Evolutionary conservation across 2,888 invertebrate species (phyloP).

Genomic region (Coleophora flavipennella): DNA sequence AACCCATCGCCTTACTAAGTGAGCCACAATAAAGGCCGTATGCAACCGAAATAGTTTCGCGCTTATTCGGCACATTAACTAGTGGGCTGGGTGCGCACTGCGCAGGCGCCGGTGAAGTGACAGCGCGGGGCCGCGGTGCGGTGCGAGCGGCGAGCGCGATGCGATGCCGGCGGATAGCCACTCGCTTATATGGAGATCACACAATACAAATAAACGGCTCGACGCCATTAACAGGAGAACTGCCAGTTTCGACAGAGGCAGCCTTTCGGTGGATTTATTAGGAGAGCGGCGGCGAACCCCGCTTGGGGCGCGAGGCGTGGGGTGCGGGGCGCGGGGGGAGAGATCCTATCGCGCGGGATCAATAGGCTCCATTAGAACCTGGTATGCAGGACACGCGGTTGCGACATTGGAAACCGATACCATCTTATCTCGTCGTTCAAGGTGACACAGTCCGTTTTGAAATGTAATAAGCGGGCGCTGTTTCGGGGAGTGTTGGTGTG

Average conservation of each 20-base stretch:
- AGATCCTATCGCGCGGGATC: constrained; percentile 13
- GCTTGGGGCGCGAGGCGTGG: neutral
- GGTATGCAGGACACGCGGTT: constrained; percentile 4
- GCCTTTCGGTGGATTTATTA: constrained; percentile 13
- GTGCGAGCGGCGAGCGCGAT: neutral
- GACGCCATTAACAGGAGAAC: constrained; percentile 11
- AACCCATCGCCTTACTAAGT: no score
- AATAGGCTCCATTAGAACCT: constrained; percentile 12
- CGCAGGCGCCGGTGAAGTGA: neutral
- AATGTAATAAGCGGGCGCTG: no score
- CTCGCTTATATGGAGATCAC: constrained; percentile 2
- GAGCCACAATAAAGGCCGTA: no score
- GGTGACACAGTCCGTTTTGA: constrained; percentile 8
- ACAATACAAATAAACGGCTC: constrained; percentile 8
- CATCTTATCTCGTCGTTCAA: constrained; percentile 11
- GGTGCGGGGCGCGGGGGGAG: neutral
- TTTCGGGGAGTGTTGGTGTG: no score
- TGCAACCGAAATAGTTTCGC: no score
- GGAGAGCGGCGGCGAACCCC: constrained; percentile 1
- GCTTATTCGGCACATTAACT: no score
- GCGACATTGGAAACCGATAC: constrained; percentile 12
- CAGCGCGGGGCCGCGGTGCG: neutral
- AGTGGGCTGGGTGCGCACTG: no score
- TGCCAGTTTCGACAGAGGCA: constrained; percentile 10
- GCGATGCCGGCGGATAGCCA: neutral